phyloP scores from a whole-genome alignment of 2,113 vertebrate species.

The Catharus bicknelli region DNA sequence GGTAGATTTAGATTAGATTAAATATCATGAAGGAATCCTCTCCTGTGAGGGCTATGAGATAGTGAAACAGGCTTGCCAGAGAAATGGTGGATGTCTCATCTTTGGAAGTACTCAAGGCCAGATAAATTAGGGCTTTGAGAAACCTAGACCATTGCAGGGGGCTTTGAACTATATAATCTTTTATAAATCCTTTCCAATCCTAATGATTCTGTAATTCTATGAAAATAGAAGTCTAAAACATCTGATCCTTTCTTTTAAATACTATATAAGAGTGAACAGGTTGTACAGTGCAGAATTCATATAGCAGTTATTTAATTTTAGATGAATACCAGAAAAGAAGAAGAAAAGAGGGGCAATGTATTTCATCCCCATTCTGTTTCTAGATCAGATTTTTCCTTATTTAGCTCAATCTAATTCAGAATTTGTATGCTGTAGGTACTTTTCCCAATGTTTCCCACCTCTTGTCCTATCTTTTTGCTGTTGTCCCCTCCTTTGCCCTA shows the following conservation, averaged over 20 bases:
- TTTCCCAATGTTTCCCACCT: background rate
- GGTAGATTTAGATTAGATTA: background rate
- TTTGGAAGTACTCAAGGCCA: background rate
- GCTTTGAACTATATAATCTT: background rate
- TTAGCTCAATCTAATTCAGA: background rate
- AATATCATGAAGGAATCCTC: background rate
- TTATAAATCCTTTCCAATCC: background rate
- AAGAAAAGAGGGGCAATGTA: background rate
- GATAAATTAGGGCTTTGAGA: background rate
- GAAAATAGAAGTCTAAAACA: background rate
- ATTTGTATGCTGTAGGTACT: background rate
- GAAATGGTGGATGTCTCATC: background rate
- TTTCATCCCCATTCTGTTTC: background rate
- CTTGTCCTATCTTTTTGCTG: background rate
- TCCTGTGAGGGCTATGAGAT: fast-evolving
- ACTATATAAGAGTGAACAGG: background rate
- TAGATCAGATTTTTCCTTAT: background rate
- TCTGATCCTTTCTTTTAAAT: background rate
- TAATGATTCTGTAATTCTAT: background rate
- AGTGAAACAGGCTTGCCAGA: background rate
- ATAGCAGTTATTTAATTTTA: background rate
- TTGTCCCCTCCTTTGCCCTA: background rate
- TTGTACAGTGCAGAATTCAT: background rate
- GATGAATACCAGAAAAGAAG: background rate
- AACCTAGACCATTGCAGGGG: background rate